These are phyloP conservation scores for Pararge aegeria DNA, from an alignment of 1,140 invertebrate genomes.

Conservation along the genomic window DNA sequence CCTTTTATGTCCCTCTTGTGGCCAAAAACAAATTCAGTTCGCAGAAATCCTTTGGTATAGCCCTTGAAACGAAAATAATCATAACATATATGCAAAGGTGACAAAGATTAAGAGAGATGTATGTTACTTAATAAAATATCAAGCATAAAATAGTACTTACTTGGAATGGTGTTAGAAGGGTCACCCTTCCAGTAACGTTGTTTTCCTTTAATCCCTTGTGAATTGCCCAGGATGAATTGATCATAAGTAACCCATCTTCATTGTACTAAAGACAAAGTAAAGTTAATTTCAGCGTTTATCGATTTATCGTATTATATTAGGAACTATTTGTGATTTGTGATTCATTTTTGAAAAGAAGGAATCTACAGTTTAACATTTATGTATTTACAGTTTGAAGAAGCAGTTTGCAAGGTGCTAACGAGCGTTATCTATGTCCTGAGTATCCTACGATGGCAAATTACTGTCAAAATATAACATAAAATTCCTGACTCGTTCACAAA, in stretches of 20 bases:
- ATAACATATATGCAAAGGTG: no score
- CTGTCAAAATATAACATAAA: no score
- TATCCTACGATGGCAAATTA: no score
- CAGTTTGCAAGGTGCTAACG: no score
- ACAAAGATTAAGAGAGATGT: not conserved
- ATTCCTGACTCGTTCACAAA: no score
- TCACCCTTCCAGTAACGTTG: slow-evolving; percentile 69
- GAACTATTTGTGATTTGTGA: no score
- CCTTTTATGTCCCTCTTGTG: slow-evolving; percentile 82
- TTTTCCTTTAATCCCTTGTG: slow-evolving; percentile 53
- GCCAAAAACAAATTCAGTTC: slow-evolving; percentile 82
- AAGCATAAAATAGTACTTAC: slow-evolving; percentile 43
- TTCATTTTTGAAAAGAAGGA: no score
- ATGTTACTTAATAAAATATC: not conserved
- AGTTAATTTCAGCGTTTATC: not conserved
- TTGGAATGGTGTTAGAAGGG: slow-evolving; percentile 64
- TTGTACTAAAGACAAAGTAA: slow-evolving; percentile 64
- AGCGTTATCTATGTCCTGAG: no score
- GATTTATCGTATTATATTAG: no score
- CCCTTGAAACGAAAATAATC: slow-evolving; percentile 54
- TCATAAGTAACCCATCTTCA: slow-evolving; percentile 71
- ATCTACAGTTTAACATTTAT: no score
- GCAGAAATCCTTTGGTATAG: slow-evolving; percentile 83
- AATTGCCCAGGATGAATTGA: slow-evolving; percentile 75
- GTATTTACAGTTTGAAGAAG: no score